Conservation (phyloP, 2,797 vertebrate genomes). For the Pteronotus mesoamericanus region DNA sequence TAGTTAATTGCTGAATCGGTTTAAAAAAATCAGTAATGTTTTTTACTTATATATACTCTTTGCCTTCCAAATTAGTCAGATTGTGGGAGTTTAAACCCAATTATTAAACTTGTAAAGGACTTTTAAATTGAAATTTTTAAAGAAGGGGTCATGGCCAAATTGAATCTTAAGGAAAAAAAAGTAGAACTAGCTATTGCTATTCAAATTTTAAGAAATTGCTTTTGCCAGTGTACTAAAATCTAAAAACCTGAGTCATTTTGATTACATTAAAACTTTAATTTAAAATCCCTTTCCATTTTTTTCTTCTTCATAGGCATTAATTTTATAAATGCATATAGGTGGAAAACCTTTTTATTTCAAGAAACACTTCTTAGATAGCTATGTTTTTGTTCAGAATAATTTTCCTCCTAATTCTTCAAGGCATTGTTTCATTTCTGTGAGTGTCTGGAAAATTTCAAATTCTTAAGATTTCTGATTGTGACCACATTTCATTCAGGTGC, state of each 20-base stretch:
- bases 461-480: slow-evolving; percentile 51
- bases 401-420: background rate
- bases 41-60: background rate
- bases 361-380: background rate
- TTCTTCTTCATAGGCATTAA: background rate
- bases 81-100: slow-evolving; percentile 16
- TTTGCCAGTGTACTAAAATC: background rate
- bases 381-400: background rate
- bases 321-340: background rate
- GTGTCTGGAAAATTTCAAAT: slow-evolving; percentile 30
- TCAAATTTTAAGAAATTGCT: slow-evolving; percentile 21
- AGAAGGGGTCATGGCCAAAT: background rate
- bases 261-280: slow-evolving; percentile 31
- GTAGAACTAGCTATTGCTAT: background rate
- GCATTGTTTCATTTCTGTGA: background rate
- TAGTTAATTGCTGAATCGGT: slow-evolving; percentile 11
- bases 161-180: background rate
- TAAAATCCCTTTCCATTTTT: background rate
- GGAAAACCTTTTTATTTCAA: slow-evolving; percentile 22
- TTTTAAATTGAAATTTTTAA: slow-evolving; percentile 33
- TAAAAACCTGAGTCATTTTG: background rate
- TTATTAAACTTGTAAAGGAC: background rate
- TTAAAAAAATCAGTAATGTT: background rate
- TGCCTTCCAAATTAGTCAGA: slow-evolving; percentile 7
- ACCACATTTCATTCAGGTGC: slow-evolving; percentile 52